Evolutionary conservation across 2,113 vertebrate species (phyloP), one percentile per base, ranked within the genome.

Genomic region (Sander vitreus): DNA sequence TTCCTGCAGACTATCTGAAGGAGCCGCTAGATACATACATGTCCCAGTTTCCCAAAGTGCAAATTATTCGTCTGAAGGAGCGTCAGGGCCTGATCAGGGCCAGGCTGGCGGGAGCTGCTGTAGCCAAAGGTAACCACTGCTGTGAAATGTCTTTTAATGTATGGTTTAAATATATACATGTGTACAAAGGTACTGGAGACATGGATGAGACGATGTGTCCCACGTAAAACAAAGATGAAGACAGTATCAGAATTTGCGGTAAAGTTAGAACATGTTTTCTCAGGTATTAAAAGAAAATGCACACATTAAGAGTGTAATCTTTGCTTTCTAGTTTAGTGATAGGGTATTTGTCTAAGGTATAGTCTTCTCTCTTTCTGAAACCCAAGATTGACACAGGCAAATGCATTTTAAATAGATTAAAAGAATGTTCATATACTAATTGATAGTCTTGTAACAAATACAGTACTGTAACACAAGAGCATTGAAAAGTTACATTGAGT

Each of bases 81-180:
- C 95, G 98, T 15, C 96, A 99, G 2, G 98, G 98, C 0, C 95
- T 99, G 68, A 99, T 99, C 91, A 93, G 98, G 79, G 98, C 98
- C 55, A 88, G 98, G 21, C 90, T 99, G 82, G 97, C 96, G 0
- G 98, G 98, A 51, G 97, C 97, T 0, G 87, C 95, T 80, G 77
- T 93, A 0, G 97, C 98, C 86, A 96, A 88, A 94, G 98, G 98
- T 99, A 94, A 86, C 5, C 12, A 21, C 43, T 50, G 51, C 18
- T 54, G 4, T 15, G 12, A 13, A 30, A 23, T 23, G 25, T 68
- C 4, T n/a, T 36, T 18, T 7, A 27, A 18, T 30, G 19, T 13
- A 30, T 63, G 6, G 18, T 65, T 25, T n/a, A 7, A 16, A 57
- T 27, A 18, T 21, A 55, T 16, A 33, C 2, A 25, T 25, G 43